Conservation (phyloP, 2,888 invertebrate genomes). For the Tribolium freemani region DNA sequence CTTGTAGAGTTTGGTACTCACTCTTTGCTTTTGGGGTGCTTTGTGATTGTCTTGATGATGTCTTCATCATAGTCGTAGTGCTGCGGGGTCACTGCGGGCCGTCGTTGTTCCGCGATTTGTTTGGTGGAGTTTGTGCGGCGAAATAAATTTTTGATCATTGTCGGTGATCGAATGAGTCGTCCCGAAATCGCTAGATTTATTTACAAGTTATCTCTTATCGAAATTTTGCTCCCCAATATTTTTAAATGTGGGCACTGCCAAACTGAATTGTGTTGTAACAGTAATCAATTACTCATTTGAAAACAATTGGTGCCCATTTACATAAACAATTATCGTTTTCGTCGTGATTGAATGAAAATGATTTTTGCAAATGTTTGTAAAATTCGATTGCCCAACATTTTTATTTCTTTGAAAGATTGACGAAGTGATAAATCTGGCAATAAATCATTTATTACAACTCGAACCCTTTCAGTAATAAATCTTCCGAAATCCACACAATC, state of each 20-base stretch:
- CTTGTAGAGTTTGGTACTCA: not conserved
- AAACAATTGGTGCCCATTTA: too few species aligned
- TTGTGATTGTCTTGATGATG: slow-evolving; percentile 7
- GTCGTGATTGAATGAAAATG: too few species aligned
- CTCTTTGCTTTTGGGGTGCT: slow-evolving; percentile 31
- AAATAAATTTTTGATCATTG: slow-evolving; percentile 18
- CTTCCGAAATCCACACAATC: not conserved
- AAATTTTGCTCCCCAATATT: not conserved
- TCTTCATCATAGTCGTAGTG: slow-evolving; percentile 27
- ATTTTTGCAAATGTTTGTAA: too few species aligned
- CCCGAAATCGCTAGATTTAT: not conserved
- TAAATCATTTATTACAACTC: not conserved
- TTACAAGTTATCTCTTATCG: not conserved
- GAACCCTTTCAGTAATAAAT: not conserved
- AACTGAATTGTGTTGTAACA: too few species aligned
- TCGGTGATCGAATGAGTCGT: not conserved
- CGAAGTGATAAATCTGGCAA: slow-evolving; percentile 1
- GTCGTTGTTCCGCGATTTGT: not conserved
- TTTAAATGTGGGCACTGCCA: not conserved
- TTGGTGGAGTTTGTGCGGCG: not conserved
- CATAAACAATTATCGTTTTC: too few species aligned
- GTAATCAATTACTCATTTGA: too few species aligned
- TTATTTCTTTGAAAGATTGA: not conserved
- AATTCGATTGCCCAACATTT: not conserved
- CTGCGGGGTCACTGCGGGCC: slow-evolving; percentile 8